Conservation (phyloP, 2,113 vertebrate species). For the Callochromis pleurospilus region DNA sequence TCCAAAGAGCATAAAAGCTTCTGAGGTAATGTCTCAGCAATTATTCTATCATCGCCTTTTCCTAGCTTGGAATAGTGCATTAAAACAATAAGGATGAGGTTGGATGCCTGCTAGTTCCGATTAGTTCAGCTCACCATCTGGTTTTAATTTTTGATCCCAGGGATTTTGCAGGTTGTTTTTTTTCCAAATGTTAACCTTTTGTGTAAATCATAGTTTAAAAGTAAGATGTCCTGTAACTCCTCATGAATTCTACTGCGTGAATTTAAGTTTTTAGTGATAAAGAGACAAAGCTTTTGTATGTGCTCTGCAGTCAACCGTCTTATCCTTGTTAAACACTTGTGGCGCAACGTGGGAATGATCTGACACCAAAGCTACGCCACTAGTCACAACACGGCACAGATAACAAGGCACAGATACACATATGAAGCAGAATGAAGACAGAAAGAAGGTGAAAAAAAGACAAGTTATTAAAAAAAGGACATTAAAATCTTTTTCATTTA, state of each 20-base stretch:
- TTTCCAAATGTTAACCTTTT: neutral
- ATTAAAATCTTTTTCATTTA: neutral
- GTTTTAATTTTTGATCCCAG: neutral
- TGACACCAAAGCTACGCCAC: constrained; percentile 36
- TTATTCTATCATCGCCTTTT: neutral
- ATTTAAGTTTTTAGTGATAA: neutral
- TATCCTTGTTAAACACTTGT: neutral
- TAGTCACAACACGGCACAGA: constrained; percentile 35
- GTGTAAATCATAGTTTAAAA: neutral
- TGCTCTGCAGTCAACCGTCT: neutral
- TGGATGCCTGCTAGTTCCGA: neutral
- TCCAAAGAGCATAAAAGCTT: neutral
- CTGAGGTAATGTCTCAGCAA: neutral
- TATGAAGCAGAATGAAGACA: constrained; percentile 16
- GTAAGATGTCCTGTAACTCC: neutral
- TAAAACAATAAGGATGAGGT: neutral
- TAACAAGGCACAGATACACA: constrained; percentile 34
- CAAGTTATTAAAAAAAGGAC: neutral
- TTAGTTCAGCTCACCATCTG: neutral
- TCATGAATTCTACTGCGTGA: neutral
- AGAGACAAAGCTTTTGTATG: neutral
- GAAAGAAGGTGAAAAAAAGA: neutral
- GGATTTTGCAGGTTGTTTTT: neutral
- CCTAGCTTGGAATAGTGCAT: neutral
- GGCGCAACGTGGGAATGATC: neutral